Evolutionary conservation across 2,888 invertebrate genomes (phyloP).

Genomic region (Tetragonisca angustula): DNA sequence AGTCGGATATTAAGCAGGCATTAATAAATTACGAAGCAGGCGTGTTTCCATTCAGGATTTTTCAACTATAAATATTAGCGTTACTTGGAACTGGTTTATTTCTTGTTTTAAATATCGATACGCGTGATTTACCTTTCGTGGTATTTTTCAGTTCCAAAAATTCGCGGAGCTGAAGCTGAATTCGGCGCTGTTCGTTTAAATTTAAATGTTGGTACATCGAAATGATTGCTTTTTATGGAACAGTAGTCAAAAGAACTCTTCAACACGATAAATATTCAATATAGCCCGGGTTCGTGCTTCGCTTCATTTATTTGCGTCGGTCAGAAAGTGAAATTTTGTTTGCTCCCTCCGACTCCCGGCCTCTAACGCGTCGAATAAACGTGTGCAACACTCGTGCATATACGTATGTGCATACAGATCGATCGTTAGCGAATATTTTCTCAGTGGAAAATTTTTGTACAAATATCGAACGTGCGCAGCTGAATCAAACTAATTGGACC

Average conservation of each 20-base stretch:
- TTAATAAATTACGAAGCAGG: constrained; percentile 6
- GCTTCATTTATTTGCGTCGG: neutral
- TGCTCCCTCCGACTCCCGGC: neutral
- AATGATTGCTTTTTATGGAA: neutral
- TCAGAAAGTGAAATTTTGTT: constrained; percentile 11
- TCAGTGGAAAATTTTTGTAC: constrained; percentile 23
- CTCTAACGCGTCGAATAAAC: neutral
- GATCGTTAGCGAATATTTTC: constrained; percentile 3
- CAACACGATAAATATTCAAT: neutral
- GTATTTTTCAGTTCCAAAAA: neutral
- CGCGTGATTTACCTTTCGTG: neutral
- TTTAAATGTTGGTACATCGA: neutral
- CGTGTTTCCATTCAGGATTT: neutral
- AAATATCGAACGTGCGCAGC: neutral
- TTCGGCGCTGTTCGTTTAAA: neutral
- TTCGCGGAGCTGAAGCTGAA: neutral
- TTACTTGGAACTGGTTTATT: neutral
- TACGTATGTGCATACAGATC: neutral
- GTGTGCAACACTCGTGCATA: too few relatives aligned
- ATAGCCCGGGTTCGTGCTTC: neutral
- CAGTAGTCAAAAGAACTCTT: neutral
- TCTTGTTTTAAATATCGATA: neutral
- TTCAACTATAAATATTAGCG: constrained; percentile 9
- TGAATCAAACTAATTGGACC: constrained; percentile 43
- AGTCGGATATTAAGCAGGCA: neutral